phyloP scores from a whole-genome alignment of 2,888 invertebrate genomes.

The Lagria hirta region DNA sequence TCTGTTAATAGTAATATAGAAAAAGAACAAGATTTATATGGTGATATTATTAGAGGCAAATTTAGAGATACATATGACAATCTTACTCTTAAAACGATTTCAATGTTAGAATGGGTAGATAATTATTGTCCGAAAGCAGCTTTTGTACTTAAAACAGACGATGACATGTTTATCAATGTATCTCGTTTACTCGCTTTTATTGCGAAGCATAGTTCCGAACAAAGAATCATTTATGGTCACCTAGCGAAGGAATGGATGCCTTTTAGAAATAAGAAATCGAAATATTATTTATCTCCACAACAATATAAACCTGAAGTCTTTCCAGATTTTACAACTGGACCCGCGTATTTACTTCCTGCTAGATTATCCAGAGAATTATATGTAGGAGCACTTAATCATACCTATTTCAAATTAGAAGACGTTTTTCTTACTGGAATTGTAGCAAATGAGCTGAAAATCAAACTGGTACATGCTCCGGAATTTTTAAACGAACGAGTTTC shows the following conservation, averaged over 20 bases:
- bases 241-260: slow-evolving; percentile 84
- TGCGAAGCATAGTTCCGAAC: slow-evolving; percentile 63
- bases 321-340: slow-evolving; percentile 92
- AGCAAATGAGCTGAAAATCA: slow-evolving; percentile 70
- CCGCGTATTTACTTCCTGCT: slow-evolving; percentile 81
- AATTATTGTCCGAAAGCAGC: slow-evolving; percentile 73
- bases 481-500: slow-evolving; percentile 79
- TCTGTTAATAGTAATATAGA: slow-evolving; percentile 56
- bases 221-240: slow-evolving; percentile 76
- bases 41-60: slow-evolving; percentile 73
- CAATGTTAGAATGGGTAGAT: slow-evolving; percentile 80
- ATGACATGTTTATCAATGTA: slow-evolving; percentile 88
- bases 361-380: slow-evolving; percentile 74
- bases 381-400: slow-evolving; percentile 66
- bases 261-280: slow-evolving; percentile 78
- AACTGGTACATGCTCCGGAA: slow-evolving; percentile 71
- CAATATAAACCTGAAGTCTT: slow-evolving; percentile 75
- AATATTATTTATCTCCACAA: slow-evolving; percentile 81
- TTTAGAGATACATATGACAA: slow-evolving; percentile 80
- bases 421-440: slow-evolving; percentile 90
- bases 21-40: slow-evolving; percentile 71
- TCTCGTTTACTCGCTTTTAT: slow-evolving; percentile 70
- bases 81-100: slow-evolving; percentile 79
- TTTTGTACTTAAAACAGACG: slow-evolving; percentile 81
- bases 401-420: slow-evolving; percentile 85